Evolutionary conservation across 2,797 vertebrate genomes (phyloP), one percentile per base, ranked within the genome.

Genomic region (Pseudomugil tenellus): DNA sequence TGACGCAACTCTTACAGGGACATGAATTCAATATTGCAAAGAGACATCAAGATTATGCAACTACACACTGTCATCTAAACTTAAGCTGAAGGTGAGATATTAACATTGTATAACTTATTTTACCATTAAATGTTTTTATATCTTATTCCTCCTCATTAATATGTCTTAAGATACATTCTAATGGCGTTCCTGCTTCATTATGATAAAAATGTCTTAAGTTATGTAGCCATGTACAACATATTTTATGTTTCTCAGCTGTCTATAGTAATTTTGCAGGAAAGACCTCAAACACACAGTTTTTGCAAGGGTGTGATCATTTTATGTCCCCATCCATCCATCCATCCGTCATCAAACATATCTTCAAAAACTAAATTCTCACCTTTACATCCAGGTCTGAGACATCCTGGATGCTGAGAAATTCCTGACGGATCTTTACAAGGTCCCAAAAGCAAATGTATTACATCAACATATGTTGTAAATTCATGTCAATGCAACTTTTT

Each of bases 181-280:
- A 13, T 35, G 34, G 8, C 32, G 2, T 35, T 35, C 11, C 34
- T 35, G 34, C 34, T 35, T 35, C 35, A 2, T 37, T n/a, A n/a
- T n/a, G n/a, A n/a, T n/a, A n/a, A n/a, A n/a, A n/a, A n/a, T n/a
- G n/a, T n/a, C n/a, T n/a, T n/a, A n/a, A n/a, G n/a, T n/a, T n/a
- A n/a, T n/a, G n/a, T n/a, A n/a, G n/a, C n/a, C n/a, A n/a, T n/a
- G n/a, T n/a, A n/a, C n/a, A n/a, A n/a, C n/a, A n/a, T n/a, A n/a
- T n/a, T n/a, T n/a, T n/a, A n/a, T n/a, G 34, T 35, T 35, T 35
- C 34, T 35, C 2, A 12, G 34, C 11, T 5, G 7, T 55, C 51
- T 57, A 63, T 14, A 17, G 29, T 43, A 65, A 65, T 67, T 58
- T 54, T 62, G 28, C 48, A 25, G 41, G 11, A 8, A 54, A 74